Evolutionary conservation across 2,113 vertebrate species (phyloP).

Genomic region (Syngnathus scovelli): DNA sequence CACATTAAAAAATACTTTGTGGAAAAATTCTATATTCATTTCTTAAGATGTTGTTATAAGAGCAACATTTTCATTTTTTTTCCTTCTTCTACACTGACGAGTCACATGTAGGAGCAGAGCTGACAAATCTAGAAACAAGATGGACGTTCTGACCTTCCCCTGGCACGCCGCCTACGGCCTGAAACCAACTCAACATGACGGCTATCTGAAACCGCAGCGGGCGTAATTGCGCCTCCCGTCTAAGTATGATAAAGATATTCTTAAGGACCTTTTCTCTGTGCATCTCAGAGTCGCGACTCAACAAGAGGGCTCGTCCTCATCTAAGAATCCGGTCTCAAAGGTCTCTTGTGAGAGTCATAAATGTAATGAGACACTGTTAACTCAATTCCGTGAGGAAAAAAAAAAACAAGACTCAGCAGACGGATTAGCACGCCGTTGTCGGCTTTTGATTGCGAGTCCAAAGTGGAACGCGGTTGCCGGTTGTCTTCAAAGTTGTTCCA

Average conservation of each 20-base stretch:
- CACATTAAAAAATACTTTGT: neutral
- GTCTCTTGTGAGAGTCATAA: constrained; percentile 58
- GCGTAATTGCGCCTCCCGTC: constrained; percentile 73
- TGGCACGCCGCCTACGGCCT: constrained; percentile 69
- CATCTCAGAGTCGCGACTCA: constrained; percentile 62
- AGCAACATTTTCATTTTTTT: constrained; percentile 59
- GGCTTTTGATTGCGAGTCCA: constrained; percentile 34
- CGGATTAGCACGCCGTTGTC: constrained; percentile 23
- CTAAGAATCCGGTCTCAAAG: constrained; percentile 65
- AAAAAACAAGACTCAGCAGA: constrained; percentile 46
- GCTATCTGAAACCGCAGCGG: constrained; percentile 63
- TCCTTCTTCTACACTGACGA: constrained; percentile 48
- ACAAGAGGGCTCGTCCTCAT: constrained; percentile 64
- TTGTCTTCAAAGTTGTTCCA: neutral
- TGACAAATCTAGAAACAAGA: constrained; percentile 72
- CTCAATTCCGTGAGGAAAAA: constrained; percentile 55
- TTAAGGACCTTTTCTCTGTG: constrained; percentile 72
- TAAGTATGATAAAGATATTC: constrained; percentile 69
- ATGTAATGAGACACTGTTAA: constrained; percentile 72
- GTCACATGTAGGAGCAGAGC: constrained; percentile 63
- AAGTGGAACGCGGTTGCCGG: neutral
- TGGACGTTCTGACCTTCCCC: constrained; percentile 73
- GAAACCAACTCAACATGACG: constrained; percentile 68
- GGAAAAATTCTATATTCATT: constrained; percentile 1
- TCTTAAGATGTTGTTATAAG: constrained; percentile 36